Evolutionary conservation across 2,888 invertebrate genomes (phyloP), one percentile per base, ranked within the genome.

Genomic region (Trilocha varians): DNA sequence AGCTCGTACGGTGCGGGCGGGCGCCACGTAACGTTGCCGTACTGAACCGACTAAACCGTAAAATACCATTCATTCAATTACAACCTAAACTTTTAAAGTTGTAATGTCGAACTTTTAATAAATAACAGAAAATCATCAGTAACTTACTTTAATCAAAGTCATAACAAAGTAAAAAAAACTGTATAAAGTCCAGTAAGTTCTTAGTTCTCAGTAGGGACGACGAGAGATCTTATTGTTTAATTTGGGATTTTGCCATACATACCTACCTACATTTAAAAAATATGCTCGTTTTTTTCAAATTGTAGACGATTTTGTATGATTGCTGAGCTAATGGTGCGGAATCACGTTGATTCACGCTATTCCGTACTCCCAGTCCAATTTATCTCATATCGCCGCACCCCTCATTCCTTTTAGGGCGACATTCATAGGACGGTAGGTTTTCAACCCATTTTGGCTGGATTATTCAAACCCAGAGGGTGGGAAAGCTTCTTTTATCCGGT

Each of bases 1-100:
- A 78, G 71, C 70, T 66, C 70, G 75, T 56, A 56, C 71, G 50
- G 62, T 60, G 61, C 65, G 72, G 63, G 62, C 70, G 71, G 71
- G 71, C 70, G 72, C 70, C 71, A 66, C 60, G 70, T 70, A 66
- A 48, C 61, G 77, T 76, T 78, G 78, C 76, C 76, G 59, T 57
- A 59, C 65, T 58, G 65, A 53, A 33, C 53, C 50, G 52, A 53
- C 67, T 58, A 61, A 65, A 67, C 67, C 73, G 76, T 75, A 76
- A 75, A 70, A 76, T 74, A 73, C 71, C 70, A 78, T 78, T 78
- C 78, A 78, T 79, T 77, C 71, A 76, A 77, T 73, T 76, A 74
- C 57, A n/a, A n/a, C n/a, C n/a, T n/a, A n/a, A n/a, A n/a, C n/a
- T n/a, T n/a, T n/a, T 63, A 56, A 25, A 2, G 25, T 6, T 25